Conservation (phyloP, 2,113 vertebrate species). For the Deroptyus accipitrinus region DNA sequence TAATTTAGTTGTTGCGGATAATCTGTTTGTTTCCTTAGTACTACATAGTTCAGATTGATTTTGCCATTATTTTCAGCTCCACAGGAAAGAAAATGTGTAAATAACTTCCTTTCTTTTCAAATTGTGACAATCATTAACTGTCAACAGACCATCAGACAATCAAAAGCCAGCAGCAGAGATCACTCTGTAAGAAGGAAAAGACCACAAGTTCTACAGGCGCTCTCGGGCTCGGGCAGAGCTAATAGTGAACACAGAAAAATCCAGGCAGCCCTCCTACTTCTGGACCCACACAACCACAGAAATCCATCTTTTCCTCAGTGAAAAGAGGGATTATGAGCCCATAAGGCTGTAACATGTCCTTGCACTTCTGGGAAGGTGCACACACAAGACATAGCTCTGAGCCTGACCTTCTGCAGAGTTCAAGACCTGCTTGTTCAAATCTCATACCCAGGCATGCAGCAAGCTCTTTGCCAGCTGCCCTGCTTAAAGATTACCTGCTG, state of each 20-base stretch:
- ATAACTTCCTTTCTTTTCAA: background rate
- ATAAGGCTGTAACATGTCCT: background rate
- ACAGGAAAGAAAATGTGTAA: background rate
- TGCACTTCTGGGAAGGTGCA: background rate
- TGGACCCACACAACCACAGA: background rate
- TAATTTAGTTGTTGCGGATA: constrained; percentile 9
- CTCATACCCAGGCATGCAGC: background rate
- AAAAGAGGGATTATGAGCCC: background rate
- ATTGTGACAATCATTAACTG: background rate
- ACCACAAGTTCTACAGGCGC: background rate
- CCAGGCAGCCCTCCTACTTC: background rate
- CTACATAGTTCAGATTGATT: constrained; percentile 36
- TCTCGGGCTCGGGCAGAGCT: background rate
- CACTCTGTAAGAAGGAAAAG: background rate
- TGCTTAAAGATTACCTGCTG: background rate
- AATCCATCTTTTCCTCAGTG: background rate
- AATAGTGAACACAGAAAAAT: background rate
- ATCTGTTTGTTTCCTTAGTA: constrained; percentile 31
- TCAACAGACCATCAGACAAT: background rate
- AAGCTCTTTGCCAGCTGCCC: background rate
- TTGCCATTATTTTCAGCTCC: constrained; percentile 21
- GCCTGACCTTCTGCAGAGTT: background rate
- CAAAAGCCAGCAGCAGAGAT: background rate
- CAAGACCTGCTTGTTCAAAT: background rate
- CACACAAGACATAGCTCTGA: background rate